Percentiles rank a stretch among this genome's conserved stretches.
These are phyloP conservation scores for Drosophila setifemur DNA, from an alignment of 1,140 invertebrate species.

Conservation along the genomic window DNA sequence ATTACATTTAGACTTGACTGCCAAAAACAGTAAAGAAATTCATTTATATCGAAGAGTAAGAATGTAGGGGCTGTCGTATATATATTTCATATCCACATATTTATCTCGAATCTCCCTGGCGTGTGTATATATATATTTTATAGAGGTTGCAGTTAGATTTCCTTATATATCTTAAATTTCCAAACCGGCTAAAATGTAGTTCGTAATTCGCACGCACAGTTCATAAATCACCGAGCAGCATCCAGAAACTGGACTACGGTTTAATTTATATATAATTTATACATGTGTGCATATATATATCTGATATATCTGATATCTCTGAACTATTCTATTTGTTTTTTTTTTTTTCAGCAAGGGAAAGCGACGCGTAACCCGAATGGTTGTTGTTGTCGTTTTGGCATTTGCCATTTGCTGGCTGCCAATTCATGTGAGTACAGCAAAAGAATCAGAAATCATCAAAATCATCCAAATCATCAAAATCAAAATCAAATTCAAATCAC, in stretches of 20 bases:
- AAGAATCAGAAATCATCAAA: not conserved
- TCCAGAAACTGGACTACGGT: slow-evolving; percentile 18
- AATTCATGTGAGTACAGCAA: slow-evolving; percentile 89
- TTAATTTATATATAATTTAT: slow-evolving; percentile 31
- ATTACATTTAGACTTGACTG: not conserved
- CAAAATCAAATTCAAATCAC: not conserved
- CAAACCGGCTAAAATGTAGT: not conserved
- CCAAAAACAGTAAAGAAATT: too few species aligned
- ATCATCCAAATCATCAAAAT: not conserved
- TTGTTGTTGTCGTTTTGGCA: slow-evolving; percentile 95
- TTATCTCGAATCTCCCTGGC: too few species aligned
- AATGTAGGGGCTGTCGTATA: not conserved
- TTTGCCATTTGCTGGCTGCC: slow-evolving; percentile 98
- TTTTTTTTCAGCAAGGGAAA: slow-evolving; percentile 87
- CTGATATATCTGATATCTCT: not conserved
- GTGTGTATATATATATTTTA: not conserved
- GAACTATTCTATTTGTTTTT: not conserved
- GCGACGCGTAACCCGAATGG: slow-evolving; percentile 95
- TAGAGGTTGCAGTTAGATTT: not conserved
- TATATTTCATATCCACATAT: not conserved
- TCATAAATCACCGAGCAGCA: slow-evolving; percentile 47
- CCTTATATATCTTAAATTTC: not conserved
- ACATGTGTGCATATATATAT: not conserved
- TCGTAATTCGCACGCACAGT: slow-evolving; percentile 21
- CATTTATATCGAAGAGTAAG: too few species aligned